Evolutionary conservation across 2,888 invertebrate genomes (phyloP), one percentile per base, ranked within the genome.

Genomic region (Napeogenes inachia): DNA sequence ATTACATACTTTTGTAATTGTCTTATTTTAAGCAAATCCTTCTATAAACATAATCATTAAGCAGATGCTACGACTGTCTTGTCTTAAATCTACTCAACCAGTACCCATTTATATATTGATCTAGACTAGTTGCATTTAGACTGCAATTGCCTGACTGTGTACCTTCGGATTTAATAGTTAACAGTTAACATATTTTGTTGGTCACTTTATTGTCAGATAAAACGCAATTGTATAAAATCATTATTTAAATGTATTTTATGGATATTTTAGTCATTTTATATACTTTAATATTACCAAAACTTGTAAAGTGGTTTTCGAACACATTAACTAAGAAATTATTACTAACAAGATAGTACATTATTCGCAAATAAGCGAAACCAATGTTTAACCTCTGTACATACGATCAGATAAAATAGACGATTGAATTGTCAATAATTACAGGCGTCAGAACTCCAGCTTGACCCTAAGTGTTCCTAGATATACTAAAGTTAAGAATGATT

Each of bases 341-440:
- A 47, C 42, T 5, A 45, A 54, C 62, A 33, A 58, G 50, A 32
- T 56, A 53, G 53, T 60, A 53, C 53, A 8, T 46, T 57, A 63
- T 58, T 58, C 45, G 45, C 59, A 62, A 65, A 67, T 64, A 61
- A 61, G 61, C 56, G 57, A 65, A 61, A 61, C 63, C 60, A 64
- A 59, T 68, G 66, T 53, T 69, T 64, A 63, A 65, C 65, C 68
- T 65, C 64, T 55, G 59, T 59, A 59, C 61, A 59, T 57, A 60
- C 70, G 73, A 87, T 87, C 87, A 74, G 87, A 87, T 87, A 87
- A 77, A 69, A 68, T 66, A 65, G 72, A 71, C 81, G 85, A 87
- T 87, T 87, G 86, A 87, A 85, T 85, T 85, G 87, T 87, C 87
- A 86, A 84, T 87, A 87, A 87, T 86, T 86, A 79, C 79, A 70